phyloP scores from a whole-genome alignment of 1,140 invertebrate species.

The Drosophila seguyi region DNA sequence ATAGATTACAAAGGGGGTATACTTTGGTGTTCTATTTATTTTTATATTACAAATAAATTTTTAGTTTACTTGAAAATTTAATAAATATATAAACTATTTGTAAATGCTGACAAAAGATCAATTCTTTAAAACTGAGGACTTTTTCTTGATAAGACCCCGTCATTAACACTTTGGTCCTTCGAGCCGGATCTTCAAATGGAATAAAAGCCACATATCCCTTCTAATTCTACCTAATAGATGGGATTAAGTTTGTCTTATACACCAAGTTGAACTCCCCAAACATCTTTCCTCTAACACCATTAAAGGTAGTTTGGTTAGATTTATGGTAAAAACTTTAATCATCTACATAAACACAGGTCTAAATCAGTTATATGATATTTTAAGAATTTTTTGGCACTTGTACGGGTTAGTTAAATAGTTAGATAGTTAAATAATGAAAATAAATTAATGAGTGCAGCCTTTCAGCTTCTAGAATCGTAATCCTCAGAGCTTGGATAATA shows the following conservation, averaged over 20 bases:
- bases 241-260: background rate
- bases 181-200: background rate
- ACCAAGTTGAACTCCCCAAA: background rate
- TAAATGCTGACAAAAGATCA: no score
- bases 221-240: background rate
- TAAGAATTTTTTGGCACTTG: no score
- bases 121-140: background rate
- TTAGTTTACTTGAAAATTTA: background rate
- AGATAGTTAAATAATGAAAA: background rate
- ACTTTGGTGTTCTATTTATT: background rate
- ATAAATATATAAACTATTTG: background rate
- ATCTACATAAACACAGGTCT: no score
- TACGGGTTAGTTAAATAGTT: no score
- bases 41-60: background rate
- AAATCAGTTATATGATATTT: no score
- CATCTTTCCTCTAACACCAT: no score
- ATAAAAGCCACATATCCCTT: background rate
- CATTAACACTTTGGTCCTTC: no score
- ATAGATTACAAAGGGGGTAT: background rate
- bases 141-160: background rate
- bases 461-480: background rate
- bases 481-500: background rate
- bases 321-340: no score
- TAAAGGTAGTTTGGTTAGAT: no score
- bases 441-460: background rate